phyloP scores from a whole-genome alignment of 1,140 invertebrate genomes.

The Manduca sexta region DNA sequence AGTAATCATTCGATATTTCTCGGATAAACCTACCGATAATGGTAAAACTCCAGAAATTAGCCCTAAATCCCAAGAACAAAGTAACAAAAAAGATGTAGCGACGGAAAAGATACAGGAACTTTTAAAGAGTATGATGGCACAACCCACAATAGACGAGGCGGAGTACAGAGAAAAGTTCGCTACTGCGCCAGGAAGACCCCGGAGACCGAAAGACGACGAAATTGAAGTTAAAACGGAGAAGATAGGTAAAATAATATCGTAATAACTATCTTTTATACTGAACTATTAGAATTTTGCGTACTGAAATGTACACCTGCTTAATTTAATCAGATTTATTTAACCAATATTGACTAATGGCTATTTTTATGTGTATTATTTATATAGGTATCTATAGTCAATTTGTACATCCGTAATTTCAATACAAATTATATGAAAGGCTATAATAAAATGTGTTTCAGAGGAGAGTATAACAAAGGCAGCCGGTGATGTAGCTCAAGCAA shows the following conservation, averaged over 20 bases:
- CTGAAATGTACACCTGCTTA: no score
- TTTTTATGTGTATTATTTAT: no score
- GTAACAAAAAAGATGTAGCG: constrained; percentile 31
- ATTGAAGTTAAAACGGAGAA: constrained; percentile 50
- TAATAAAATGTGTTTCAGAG: no score
- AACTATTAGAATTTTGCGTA: no score
- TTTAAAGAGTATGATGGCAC: constrained; percentile 59
- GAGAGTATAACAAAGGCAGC: constrained; percentile 75
- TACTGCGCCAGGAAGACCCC: constrained; percentile 43
- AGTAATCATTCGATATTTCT: constrained; percentile 42
- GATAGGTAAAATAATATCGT: no score
- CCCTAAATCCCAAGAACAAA: constrained; percentile 17
- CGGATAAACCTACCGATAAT: constrained; percentile 53
- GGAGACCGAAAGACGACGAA: constrained; percentile 32
- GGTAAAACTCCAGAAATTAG: constrained; percentile 28
- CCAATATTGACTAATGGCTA: no score
- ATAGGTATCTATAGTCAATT: no score
- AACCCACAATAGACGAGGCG: constrained; percentile 48
- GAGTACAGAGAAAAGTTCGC: constrained; percentile 54
- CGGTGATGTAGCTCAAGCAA: constrained; percentile 77
- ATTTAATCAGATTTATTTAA: no score
- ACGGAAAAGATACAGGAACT: constrained; percentile 65
- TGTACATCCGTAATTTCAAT: no score
- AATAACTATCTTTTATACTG: no score
- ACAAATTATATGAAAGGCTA: no score